Conservation (phyloP, 1,140 invertebrate species). For the Anastatus disparis region DNA sequence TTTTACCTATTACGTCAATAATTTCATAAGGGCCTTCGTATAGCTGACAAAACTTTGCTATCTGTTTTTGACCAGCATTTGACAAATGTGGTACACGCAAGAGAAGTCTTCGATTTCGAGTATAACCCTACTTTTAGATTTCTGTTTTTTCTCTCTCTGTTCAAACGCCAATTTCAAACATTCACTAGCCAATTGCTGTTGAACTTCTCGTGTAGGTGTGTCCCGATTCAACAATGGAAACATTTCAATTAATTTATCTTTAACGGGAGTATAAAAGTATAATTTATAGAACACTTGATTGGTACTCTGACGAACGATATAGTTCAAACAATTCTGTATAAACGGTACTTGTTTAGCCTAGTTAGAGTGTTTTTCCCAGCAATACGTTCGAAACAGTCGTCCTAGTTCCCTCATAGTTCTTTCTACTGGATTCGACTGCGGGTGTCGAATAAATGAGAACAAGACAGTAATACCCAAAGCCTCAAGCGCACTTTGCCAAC, state of each 20-base stretch:
- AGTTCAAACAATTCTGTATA: neutral
- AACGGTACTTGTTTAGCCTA: neutral
- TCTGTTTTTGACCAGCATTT: neutral
- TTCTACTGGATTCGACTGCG: conserved; percentile 56
- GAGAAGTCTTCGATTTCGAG: neutral
- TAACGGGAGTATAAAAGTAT: neutral
- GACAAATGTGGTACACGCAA: conserved; percentile 2
- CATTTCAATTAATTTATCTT: neutral
- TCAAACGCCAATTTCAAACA: neutral
- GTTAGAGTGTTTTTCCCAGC: conserved; percentile 18
- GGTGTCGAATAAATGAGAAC: conserved; percentile 51
- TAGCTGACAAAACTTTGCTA: conserved; percentile 2
- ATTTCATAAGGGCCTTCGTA: conserved; percentile 2
- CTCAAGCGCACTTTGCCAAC: conserved; percentile 19
- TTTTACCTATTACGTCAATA: neutral
- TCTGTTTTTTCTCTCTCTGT: neutral
- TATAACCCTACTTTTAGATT: neutral
- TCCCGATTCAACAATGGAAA: neutral
- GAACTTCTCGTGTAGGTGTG: neutral
- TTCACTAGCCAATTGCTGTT: neutral
- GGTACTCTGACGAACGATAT: neutral
- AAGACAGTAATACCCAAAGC: neutral
- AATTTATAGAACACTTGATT: neutral
- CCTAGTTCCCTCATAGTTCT: conserved; percentile 53
- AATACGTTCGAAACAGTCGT: conserved; percentile 30